Evolutionary conservation across 2,113 vertebrate genomes (phyloP), one percentile per base, ranked within the genome.

Genomic region (Hippocampus mohnikei): DNA sequence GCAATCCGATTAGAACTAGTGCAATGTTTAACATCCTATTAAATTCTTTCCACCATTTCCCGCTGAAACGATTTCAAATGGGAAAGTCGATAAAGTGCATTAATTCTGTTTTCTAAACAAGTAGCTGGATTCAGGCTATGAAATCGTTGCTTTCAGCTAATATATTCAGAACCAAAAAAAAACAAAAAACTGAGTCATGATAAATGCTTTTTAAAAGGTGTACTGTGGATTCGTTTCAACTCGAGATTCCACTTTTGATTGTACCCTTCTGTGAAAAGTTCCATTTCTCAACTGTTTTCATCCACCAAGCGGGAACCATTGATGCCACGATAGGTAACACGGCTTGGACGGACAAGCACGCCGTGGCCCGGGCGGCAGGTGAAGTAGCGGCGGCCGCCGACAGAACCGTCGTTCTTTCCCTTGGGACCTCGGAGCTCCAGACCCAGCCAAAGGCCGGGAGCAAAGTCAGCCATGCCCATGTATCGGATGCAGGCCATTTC

Each of bases 401-500:
- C 96, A 0, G 93, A 92, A 6, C 97, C 97, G 0, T 99, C 96
- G 0, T 99, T 98, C 71, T 91, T 98, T 0, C 97, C 97, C 80
- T 93, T 95, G 66, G 96, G 87, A 0, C 89, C 93, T 8, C 95
- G 91, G 2, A 99, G 94, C 81, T 99, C 97, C 8, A 99, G 91
- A 6, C 97, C 97, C 0, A 99, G 91, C 97, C 97, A 99, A 0
- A 95, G 69, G 0, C 97, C 97, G 0, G 94, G 85, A 0, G 96
- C 96, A 67, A 99, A 99, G 86, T 94, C 94, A 0, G 96, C 89
- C 3, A 92, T 88, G 27, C 97, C 97, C 67, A 99, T 78, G 81
- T 96, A 99, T 71, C 96, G 93, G 74, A 99, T 93, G 2, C 88
- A 91, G 0, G 94, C 95, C 95, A 98, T 97, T 83, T 98, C 97